phyloP scores from a whole-genome alignment of 2,113 vertebrate species.

The Rhinolophus sinicus region DNA sequence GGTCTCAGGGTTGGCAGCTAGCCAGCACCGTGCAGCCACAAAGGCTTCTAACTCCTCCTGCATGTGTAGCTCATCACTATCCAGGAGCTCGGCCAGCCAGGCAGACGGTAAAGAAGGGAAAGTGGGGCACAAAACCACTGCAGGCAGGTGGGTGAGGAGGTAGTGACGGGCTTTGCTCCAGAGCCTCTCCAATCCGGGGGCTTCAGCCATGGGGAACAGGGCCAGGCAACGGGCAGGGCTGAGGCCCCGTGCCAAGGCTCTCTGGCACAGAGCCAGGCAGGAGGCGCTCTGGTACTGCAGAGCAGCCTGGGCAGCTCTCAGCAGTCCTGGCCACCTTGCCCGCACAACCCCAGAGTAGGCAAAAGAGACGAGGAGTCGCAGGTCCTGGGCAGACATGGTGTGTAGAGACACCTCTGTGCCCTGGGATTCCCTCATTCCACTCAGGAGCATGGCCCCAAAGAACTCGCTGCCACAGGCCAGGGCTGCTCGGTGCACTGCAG shows the following conservation, averaged over 20 bases:
- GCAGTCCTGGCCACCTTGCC: conserved; percentile 88
- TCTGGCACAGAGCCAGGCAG: conserved; percentile 89
- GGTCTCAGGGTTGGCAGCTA: conserved; percentile 85
- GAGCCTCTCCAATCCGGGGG: conserved; percentile 87
- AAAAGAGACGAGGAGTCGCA: conserved; percentile 88
- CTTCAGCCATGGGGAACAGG: conserved; percentile 88
- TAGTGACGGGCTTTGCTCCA: conserved; percentile 87
- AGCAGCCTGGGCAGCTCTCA: conserved; percentile 89
- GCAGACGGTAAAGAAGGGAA: conserved; percentile 88
- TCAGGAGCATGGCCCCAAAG: conserved; percentile 94
- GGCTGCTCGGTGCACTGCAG: conserved; percentile 90
- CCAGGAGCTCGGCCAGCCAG: conserved; percentile 87
- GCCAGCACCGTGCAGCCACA: conserved; percentile 89
- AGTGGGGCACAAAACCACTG: conserved; percentile 85
- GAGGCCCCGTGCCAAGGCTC: conserved; percentile 87
- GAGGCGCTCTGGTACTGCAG: conserved; percentile 92
- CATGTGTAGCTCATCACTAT: conserved; percentile 87
- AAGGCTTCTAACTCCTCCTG: conserved; percentile 91
- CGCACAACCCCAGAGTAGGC: conserved; percentile 89
- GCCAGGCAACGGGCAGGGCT: conserved; percentile 87
- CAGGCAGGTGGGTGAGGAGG: conserved; percentile 89
- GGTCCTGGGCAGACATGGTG: conserved; percentile 83
- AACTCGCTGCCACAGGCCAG: conserved; percentile 93
- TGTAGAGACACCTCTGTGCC: conserved; percentile 82
- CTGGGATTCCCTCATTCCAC: conserved; percentile 92